Percentiles rank a stretch among this genome's conserved stretches.
These are phyloP conservation scores for Pandemis cinnamomeana DNA, from an alignment of 2,888 invertebrate genomes.

Conservation along the genomic window DNA sequence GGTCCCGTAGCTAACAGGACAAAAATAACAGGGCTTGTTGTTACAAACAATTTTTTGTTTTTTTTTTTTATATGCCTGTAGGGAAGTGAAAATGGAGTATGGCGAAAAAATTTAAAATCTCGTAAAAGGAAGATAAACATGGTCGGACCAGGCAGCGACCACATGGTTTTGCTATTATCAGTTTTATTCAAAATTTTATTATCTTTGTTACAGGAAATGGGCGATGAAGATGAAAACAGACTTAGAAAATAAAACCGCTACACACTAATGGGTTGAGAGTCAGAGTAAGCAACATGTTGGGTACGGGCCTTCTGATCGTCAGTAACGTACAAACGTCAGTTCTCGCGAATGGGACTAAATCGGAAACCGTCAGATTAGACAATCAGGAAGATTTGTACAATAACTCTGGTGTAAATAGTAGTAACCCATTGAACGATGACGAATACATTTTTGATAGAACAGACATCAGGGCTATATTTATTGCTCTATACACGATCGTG, in stretches of 20 bases:
- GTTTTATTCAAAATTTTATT: background rate
- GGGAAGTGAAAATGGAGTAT: background rate
- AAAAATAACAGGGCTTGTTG: background rate
- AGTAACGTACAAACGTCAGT: slow-evolving; percentile 7
- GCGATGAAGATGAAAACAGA: slow-evolving; percentile 13
- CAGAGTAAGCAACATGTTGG: slow-evolving; percentile 21
- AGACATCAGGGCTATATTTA: slow-evolving; percentile 86
- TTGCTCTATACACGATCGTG: slow-evolving; percentile 86
- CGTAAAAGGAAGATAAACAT: too few relatives aligned
- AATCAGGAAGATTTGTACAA: slow-evolving; percentile 13
- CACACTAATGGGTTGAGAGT: slow-evolving; percentile 17
- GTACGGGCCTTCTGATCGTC: slow-evolving; percentile 16
- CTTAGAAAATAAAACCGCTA: background rate
- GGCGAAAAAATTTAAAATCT: too few relatives aligned
- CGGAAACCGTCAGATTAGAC: background rate
- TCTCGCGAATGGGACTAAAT: slow-evolving; percentile 12
- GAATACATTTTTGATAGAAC: slow-evolving; percentile 87
- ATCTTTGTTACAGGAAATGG: slow-evolving; percentile 29
- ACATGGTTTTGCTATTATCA: too few relatives aligned
- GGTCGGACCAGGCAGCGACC: too few relatives aligned
- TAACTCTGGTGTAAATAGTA: slow-evolving; percentile 20
- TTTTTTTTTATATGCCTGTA: background rate
- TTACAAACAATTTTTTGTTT: background rate
- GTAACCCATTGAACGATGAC: slow-evolving; percentile 50
- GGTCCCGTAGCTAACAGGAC: background rate